phyloP scores from a whole-genome alignment of 2,113 vertebrate genomes.

The Papio anubis region DNA sequence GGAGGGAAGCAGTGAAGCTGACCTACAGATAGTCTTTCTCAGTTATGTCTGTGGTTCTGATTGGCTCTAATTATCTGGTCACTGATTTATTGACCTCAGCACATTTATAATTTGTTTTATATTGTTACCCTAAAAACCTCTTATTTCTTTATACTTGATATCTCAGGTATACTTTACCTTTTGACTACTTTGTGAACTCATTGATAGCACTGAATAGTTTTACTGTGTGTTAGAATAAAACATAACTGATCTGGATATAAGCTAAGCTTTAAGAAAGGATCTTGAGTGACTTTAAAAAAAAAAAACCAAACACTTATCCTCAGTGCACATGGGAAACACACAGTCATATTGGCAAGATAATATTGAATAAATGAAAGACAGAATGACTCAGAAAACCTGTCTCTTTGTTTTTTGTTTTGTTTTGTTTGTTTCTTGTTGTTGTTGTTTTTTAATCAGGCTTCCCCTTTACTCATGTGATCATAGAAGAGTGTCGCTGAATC shows the following conservation, averaged over 20 bases:
- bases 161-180: not conserved
- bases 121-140: not conserved
- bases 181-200: not conserved
- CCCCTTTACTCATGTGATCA: not conserved
- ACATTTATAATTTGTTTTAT: not conserved
- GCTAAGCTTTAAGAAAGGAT: not conserved
- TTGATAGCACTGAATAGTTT: not conserved
- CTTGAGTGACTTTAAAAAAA: not conserved
- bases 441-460: not conserved
- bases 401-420: not conserved
- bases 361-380: not conserved
- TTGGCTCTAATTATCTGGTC: not conserved
- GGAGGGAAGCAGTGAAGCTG: not conserved
- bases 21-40: not conserved
- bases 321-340: not conserved
- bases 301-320: not conserved
- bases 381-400: not conserved
- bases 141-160: not conserved
- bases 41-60: not conserved
- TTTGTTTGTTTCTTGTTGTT: no score
- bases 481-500: not conserved
- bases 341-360: not conserved
- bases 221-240: not conserved
- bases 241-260: not conserved
- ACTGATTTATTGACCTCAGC: not conserved